Evolutionary conservation across 2,113 vertebrate genomes (phyloP).

Genomic region (Alligator sinensis): DNA sequence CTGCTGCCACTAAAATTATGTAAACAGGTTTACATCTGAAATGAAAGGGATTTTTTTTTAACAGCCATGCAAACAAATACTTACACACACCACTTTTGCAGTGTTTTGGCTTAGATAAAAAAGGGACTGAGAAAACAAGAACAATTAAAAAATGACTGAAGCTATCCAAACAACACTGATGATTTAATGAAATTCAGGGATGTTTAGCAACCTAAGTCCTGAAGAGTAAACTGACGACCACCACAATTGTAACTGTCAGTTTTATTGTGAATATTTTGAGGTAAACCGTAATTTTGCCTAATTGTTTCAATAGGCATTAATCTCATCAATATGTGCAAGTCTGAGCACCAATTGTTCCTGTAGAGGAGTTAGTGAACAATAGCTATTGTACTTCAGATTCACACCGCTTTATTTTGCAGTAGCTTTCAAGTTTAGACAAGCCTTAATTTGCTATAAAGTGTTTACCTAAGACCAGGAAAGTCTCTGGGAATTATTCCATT

Average conservation of each 20-base stretch:
- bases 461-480: no score
- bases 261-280: neutral
- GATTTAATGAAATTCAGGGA: neutral
- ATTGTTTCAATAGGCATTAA: neutral
- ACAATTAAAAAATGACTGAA: neutral
- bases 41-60: fast-evolving
- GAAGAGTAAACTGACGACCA: neutral
- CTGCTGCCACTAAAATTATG: neutral
- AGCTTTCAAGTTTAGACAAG: no score
- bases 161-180: neutral
- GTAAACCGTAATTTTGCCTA: neutral
- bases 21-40: neutral
- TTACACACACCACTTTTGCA: fast-evolving
- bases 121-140: neutral
- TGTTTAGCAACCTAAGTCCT: neutral
- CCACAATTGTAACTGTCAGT: neutral
- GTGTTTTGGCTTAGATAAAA: neutral
- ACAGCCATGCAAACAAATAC: neutral
- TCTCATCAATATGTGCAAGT: neutral
- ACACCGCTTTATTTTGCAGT: no score
- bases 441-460: no score
- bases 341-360: neutral
- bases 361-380: neutral
- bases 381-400: no score
- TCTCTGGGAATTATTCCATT: neutral